Evolutionary conservation across 2,797 vertebrate species (phyloP), one percentile per base, ranked within the genome.

Genomic region (Adelosebastes latens): DNA sequence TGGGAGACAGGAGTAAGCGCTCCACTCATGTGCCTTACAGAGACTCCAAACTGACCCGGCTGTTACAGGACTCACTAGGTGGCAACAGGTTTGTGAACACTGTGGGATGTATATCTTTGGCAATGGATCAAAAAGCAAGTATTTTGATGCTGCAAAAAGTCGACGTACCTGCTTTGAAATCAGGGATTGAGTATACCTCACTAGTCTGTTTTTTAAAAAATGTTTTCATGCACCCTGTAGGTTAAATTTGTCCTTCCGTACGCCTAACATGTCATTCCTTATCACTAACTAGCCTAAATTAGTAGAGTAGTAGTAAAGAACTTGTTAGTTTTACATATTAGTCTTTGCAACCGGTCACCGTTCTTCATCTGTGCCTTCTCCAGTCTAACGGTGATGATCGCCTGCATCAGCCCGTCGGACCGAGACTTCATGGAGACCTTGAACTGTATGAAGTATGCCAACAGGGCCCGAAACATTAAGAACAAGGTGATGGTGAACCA

Each of bases 341-440:
- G 4, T 34, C 59, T 22, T 24, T 73, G 31, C 16, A 27, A 55
- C 18, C 29, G 6, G 71, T 77, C 1, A 9, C 18, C 12, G 12
- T 39, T 39, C 13, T 36, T 52, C 2, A 8, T 80, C n/a, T 56
- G 12, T 72, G 2, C 4, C 0, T 86, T 73, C 88, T 92, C 0
- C 92, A 99, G 99, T 92, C 99, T 99, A 95, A 99, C 99, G 0
- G 88, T 99, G 80, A 99, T 99, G 99, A 99, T 99, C 76, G 98
- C 98, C 0, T 99, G 99, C 60, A 97, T 98, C 93, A 99, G 98
- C 91, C 98, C 98, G 10, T 99, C 99, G 0, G 99, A 99, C 87
- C 94, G 97, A 78, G 98, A 99, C 94, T 99, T 99, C 91, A 99
- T 99, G 99, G 99, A 99, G 94, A 99, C 99, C 0, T 76, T 99